Evolutionary conservation across 1,140 invertebrate genomes (phyloP).

Genomic region (Sipha flava): DNA sequence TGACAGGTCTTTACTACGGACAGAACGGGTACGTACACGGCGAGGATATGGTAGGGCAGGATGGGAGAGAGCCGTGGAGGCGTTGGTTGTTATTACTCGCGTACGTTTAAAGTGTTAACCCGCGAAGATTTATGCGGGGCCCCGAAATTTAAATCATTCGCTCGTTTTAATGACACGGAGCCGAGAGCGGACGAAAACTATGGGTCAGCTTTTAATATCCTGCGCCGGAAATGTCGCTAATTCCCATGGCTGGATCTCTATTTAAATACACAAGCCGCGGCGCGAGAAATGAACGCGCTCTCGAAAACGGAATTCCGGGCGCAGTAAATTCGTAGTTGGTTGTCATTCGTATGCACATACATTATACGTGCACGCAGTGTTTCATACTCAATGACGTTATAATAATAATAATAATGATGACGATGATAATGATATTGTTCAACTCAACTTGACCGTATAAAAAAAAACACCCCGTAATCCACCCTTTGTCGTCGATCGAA

Average conservation of each 20-base stretch:
- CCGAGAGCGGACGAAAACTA: not conserved
- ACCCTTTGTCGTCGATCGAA: too few species aligned
- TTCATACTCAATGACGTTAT: not conserved
- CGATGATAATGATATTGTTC: too few species aligned
- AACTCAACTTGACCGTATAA: too few species aligned
- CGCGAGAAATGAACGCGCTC: not conserved
- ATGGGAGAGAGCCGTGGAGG: too few species aligned
- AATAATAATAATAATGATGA: too few species aligned
- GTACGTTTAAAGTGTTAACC: not conserved
- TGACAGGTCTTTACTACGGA: too few species aligned
- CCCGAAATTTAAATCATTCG: not conserved
- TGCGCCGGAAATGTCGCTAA: not conserved
- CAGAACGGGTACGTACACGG: too few species aligned
- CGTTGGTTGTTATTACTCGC: too few species aligned
- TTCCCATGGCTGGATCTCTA: not conserved
- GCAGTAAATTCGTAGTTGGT: not conserved
- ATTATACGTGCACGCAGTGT: not conserved
- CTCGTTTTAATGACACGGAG: not conserved
- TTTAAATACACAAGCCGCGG: too few species aligned
- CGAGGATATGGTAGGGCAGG: too few species aligned
- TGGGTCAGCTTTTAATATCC: conserved; percentile 26
- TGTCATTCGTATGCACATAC: not conserved
- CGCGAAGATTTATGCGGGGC: conserved; percentile 8
- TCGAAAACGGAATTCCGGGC: conserved; percentile 12
- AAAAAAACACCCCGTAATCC: too few species aligned